Evolutionary conservation across 1,140 invertebrate genomes (phyloP).

Genomic region (Colletes latitarsis): DNA sequence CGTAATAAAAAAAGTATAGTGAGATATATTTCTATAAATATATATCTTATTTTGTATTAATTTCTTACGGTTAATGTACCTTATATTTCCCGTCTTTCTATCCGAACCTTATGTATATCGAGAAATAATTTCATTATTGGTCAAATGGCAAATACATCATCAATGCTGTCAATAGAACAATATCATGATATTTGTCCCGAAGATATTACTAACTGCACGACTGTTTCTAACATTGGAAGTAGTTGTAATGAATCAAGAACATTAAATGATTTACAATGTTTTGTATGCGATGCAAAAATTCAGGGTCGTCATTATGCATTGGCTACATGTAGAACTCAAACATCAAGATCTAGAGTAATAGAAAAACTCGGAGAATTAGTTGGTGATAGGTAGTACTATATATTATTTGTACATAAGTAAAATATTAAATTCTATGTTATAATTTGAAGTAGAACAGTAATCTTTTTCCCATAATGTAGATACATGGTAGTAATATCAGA

Average conservation of each 20-base stretch:
- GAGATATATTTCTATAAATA: too few species aligned
- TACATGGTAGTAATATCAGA: slow-evolving; percentile 79
- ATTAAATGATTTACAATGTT: slow-evolving; percentile 63
- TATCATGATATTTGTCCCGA: slow-evolving; percentile 27
- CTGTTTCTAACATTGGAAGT: background rate
- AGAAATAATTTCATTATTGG: slow-evolving; percentile 19
- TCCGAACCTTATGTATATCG: slow-evolving; percentile 18
- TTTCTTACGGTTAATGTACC: background rate
- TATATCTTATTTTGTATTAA: slow-evolving; percentile 15
- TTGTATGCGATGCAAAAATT: slow-evolving; percentile 74
- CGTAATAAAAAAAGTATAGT: too few species aligned
- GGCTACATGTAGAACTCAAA: slow-evolving; percentile 75
- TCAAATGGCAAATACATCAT: slow-evolving; percentile 35
- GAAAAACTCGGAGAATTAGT: slow-evolving; percentile 79
- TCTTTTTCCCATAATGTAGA: slow-evolving; percentile 60
- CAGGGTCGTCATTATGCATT: slow-evolving; percentile 71
- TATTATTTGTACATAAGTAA: background rate
- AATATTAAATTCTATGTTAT: background rate
- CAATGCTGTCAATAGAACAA: slow-evolving; percentile 29
- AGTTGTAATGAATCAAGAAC: background rate
- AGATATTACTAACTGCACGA: slow-evolving; percentile 15
- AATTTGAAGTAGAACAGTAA: background rate
- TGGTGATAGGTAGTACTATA: slow-evolving; percentile 73
- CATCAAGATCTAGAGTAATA: slow-evolving; percentile 71
- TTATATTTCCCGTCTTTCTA: background rate